Evolutionary conservation across 2,888 invertebrate genomes (phyloP).

Genomic region (Smittia aterrima): DNA sequence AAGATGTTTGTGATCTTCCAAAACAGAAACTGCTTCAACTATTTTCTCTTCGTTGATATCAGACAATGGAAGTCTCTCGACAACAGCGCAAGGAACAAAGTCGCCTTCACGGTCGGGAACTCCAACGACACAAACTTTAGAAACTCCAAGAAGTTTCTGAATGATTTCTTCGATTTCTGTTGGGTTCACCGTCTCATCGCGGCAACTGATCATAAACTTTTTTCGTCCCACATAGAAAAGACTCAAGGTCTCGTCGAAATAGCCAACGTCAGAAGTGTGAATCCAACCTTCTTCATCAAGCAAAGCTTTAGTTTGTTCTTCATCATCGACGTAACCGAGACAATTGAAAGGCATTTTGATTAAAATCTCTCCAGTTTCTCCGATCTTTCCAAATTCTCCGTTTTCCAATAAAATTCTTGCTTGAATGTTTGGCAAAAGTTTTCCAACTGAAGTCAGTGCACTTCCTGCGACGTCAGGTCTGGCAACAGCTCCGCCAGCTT

Average conservation of each 20-base stretch:
- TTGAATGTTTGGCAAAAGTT: not conserved
- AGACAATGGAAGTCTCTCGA: not conserved
- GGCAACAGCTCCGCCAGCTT: not conserved
- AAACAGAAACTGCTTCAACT: not conserved
- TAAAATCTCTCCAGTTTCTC: not conserved
- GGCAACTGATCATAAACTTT: not conserved
- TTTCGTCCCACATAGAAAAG: not conserved
- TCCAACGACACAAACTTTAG: not conserved
- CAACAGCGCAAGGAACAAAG: not conserved
- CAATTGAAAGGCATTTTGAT: not conserved
- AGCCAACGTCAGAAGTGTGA: not conserved
- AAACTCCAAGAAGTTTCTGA: not conserved
- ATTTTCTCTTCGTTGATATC: not conserved
- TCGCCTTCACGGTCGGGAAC: not conserved
- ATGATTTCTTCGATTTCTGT: not conserved
- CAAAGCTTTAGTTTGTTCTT: not conserved
- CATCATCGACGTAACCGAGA: not conserved
- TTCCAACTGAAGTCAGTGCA: not conserved
- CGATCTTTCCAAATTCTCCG: not conserved
- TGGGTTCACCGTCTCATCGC: not conserved
- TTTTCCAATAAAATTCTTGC: not conserved
- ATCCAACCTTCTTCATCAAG: not conserved
- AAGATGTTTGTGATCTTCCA: not conserved
- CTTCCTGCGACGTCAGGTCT: not conserved
- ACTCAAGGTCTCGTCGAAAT: not conserved